These are phyloP conservation scores for Microctonus brassicae DNA, from an alignment of 2,888 invertebrate species.

Conservation along the genomic window DNA sequence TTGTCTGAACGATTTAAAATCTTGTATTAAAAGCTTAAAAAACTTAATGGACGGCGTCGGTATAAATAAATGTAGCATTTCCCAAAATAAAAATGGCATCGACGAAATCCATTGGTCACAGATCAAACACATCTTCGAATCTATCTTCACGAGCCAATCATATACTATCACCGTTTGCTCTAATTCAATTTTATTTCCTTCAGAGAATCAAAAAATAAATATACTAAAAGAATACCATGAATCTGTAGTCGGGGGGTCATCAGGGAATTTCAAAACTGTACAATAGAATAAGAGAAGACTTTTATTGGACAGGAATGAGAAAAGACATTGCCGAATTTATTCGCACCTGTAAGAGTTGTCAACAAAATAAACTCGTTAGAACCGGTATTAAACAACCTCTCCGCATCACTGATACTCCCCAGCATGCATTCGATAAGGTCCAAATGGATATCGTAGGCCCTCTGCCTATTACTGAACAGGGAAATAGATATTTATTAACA, in stretches of 20 bases:
- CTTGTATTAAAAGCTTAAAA: constrained; percentile 20
- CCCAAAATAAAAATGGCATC: constrained; percentile 13
- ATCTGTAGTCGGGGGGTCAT: constrained; percentile 37
- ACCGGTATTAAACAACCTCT: constrained; percentile 25
- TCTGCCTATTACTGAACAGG: constrained; percentile 29
- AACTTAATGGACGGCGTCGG: constrained; percentile 17
- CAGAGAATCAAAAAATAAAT: background rate
- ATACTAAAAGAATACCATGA: constrained; percentile 40
- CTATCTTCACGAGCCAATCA: constrained; percentile 18
- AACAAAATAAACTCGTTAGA: constrained; percentile 37
- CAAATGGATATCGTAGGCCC: constrained; percentile 49
- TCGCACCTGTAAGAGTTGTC: constrained; percentile 40
- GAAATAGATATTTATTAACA: no score
- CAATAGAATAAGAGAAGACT: constrained; percentile 35
- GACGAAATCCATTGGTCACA: constrained; percentile 12
- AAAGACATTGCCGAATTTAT: constrained; percentile 37
- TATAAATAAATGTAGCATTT: constrained; percentile 23
- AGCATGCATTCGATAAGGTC: constrained; percentile 38
- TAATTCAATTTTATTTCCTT: constrained; percentile 27
- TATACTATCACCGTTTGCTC: constrained; percentile 33
- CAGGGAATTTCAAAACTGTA: constrained; percentile 32
- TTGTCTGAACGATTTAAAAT: background rate
- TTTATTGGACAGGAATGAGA: constrained; percentile 41
- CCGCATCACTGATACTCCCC: constrained; percentile 28
- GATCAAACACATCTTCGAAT: constrained; percentile 21